Conservation (phyloP, 2,888 invertebrate species). For the Lydus trimaculatus region DNA sequence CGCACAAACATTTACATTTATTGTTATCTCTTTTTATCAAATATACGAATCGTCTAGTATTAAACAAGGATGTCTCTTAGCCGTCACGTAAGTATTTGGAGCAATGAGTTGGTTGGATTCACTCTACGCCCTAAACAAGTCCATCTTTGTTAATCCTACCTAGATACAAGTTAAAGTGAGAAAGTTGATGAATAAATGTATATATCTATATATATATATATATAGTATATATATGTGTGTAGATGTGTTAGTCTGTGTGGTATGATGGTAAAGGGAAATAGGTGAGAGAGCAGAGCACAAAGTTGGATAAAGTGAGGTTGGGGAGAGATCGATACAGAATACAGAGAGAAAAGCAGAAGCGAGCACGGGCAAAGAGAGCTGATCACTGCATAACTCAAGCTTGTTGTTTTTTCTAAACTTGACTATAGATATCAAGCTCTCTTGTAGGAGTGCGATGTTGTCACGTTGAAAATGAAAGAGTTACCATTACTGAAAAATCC, state of each 20-base stretch:
- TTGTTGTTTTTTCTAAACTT: constrained; percentile 49
- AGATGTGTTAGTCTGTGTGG: constrained; percentile 6
- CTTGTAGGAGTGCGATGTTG: constrained; percentile 48
- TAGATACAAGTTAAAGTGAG: constrained; percentile 19
- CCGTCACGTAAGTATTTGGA: constrained; percentile 40
- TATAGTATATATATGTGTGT: not conserved
- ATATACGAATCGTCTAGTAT: constrained; percentile 40
- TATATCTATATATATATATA: not conserved
- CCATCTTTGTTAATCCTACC: constrained; percentile 18
- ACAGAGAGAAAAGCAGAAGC: constrained; percentile 50
- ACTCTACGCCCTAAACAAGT: constrained; percentile 20
- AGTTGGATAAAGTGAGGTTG: constrained; percentile 39
- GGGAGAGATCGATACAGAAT: constrained; percentile 44
- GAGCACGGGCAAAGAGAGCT: constrained; percentile 47
- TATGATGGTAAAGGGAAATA: constrained; percentile 31
- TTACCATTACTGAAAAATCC: constrained; percentile 22
- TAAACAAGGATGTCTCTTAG: constrained; percentile 45
- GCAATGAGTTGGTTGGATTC: constrained; percentile 25
- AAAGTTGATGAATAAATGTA: constrained; percentile 10
- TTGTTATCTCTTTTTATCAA: constrained; percentile 40
- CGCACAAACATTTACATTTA: constrained; percentile 41
- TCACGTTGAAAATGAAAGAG: constrained; percentile 37
- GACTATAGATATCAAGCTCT: constrained; percentile 47
- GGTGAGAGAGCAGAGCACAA: constrained; percentile 30
- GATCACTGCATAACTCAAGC: constrained; percentile 54